Conservation (phyloP, 2,797 vertebrate genomes). For the Hoplostethus atlanticus region DNA sequence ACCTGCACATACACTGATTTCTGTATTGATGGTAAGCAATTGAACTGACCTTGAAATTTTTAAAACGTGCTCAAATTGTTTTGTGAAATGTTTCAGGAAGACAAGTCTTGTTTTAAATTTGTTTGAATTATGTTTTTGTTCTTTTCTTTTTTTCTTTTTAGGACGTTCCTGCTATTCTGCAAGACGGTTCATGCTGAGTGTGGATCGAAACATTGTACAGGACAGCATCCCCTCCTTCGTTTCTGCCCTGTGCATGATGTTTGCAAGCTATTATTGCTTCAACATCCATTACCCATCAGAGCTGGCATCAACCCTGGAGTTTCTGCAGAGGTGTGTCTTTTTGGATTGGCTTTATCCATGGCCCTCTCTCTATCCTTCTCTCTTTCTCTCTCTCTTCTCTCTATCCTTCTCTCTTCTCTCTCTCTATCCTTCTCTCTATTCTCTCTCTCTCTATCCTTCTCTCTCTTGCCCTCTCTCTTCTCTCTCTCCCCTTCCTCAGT, state of each 20-base stretch:
- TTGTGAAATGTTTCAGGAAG: slow-evolving; percentile 9
- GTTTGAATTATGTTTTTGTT: not conserved
- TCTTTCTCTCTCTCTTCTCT: too few species aligned
- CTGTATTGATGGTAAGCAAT: too few species aligned
- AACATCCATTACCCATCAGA: slow-evolving; percentile 38
- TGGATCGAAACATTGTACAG: slow-evolving; percentile 9
- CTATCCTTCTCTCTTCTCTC: too few species aligned
- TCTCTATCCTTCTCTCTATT: too few species aligned
- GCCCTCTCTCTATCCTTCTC: too few species aligned
- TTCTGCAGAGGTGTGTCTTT: slow-evolving; percentile 19
- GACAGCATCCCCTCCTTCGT: slow-evolving; percentile 12
- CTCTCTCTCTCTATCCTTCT: too few species aligned
- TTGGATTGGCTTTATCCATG: not conserved
- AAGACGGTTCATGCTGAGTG: slow-evolving; percentile 30
- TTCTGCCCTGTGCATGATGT: slow-evolving; percentile 26
- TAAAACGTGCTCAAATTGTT: not conserved
- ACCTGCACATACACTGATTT: too few species aligned
- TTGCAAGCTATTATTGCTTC: slow-evolving; percentile 31
- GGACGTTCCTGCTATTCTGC: slow-evolving; percentile 28
- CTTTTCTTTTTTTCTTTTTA: slow-evolving; percentile 7
- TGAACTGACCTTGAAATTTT: too few species aligned
- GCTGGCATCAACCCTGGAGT: slow-evolving; percentile 36
- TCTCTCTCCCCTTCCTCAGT: too few species aligned
- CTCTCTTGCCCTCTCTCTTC: too few species aligned
- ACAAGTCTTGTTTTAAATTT: not conserved